phyloP scores from a whole-genome alignment of 2,888 invertebrate genomes.

The Euproctis similis region DNA sequence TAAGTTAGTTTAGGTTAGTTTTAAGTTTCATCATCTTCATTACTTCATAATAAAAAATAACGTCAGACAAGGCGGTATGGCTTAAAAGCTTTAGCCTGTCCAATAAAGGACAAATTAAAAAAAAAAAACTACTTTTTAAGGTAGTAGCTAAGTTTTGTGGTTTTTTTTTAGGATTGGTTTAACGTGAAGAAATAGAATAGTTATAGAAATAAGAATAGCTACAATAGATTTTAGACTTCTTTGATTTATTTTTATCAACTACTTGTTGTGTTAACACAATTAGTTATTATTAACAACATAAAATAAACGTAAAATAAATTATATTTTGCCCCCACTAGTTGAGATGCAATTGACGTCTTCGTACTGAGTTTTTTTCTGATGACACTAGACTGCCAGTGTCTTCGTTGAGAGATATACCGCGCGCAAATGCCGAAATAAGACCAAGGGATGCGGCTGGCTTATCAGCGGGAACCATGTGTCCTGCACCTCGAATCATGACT shows the following conservation, averaged over 20 bases:
- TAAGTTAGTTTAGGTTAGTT: too few relatives aligned
- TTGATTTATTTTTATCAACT: slow-evolving; percentile 7
- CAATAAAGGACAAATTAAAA: too few relatives aligned
- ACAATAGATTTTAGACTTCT: too few relatives aligned
- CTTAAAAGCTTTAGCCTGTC: too few relatives aligned
- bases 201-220: too few relatives aligned
- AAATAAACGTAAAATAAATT: slow-evolving; percentile 10
- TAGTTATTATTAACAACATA: slow-evolving; percentile 10
- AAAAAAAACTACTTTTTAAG: too few relatives aligned
- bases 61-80: too few relatives aligned
- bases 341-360: slow-evolving; percentile 37
- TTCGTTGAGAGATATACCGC: slow-evolving; percentile 44
- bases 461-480: slow-evolving; percentile 81
- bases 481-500: slow-evolving; percentile 78
- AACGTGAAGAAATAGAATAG: too few relatives aligned
- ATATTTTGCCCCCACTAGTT: slow-evolving; percentile 8
- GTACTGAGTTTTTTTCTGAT: slow-evolving; percentile 43
- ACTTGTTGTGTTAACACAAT: slow-evolving; percentile 1
- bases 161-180: too few relatives aligned
- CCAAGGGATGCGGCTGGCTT: slow-evolving; percentile 76
- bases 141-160: too few relatives aligned
- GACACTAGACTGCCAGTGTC: slow-evolving; percentile 51
- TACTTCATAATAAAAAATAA: too few relatives aligned
- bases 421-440: slow-evolving; percentile 77
- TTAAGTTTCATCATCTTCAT: too few relatives aligned